Base-by-base conservation (phyloP, 2,797 vertebrate species). In the Lutjanus campechanus region DNA sequence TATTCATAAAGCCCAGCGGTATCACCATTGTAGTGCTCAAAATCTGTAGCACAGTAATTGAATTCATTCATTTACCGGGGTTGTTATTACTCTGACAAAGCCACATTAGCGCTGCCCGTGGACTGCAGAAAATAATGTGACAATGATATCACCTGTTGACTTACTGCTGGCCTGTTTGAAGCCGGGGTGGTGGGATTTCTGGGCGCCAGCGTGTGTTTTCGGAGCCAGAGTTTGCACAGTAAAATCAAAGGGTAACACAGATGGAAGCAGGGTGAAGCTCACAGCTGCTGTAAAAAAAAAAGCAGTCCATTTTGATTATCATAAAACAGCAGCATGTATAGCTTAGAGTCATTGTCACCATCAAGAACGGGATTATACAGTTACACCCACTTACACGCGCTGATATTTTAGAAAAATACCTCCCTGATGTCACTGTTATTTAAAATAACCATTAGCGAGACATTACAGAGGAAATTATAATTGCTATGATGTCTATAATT, bases 61-160 rank as follows among this genome's bases (percentile, higher is more conserved):
- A 88, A 89, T 87, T 84, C 71, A 84, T 90, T 91, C 77, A 85
- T 91, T 90, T 84, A 82, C 50, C 79, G 20, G 60, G 70, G 58
- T 70, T 88, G 83, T 90, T 91, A 88, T 86, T 88, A 80, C 84
- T 69, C 71, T 19, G 81, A 89, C 82, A 86, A 88, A 91, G 82
- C 72, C 87, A 85, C 79, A 86, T 88, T 85, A 85, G 81, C 16
- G 22, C 84, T 75, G 81, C 68, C 71, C 61, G 5, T 69, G 76
- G 79, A 70, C 85, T 75, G 82, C 75, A 71, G 65, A 50, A 86
- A 90, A 88, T 81, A 90, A 86, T 76, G 83, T 79, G 85, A 90
- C 87, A 92, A 76, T 73, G 77, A 85, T 83, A 84, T 92, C 87
- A 93, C 91, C 89, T 92, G 90, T 92, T 91, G 85, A 87, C 86